Evolutionary conservation across 2,888 invertebrate species (phyloP), one percentile per base, ranked within the genome.

Genomic region (Cepaea hortensis): DNA sequence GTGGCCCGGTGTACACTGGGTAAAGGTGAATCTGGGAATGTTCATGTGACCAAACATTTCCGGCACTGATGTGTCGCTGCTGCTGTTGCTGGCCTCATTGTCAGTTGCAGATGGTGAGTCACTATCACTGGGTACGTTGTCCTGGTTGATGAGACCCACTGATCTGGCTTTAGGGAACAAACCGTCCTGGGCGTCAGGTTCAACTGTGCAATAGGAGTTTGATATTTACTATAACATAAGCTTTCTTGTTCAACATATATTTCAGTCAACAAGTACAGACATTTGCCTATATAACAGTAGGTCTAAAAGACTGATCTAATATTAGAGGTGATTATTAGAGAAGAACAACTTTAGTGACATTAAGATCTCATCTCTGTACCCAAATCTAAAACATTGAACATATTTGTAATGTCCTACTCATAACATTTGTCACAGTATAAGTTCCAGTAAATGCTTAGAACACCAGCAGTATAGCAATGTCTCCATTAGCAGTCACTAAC

Each of bases 41-140:
- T 75, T 84, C 23, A 85, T 48, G 4, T 79, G 79, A 9, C 83
- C 73, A 55, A 82, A 73, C 62, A 70, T 79, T 55, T 86, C 87
- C 0, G 70, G 85, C 15, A 86, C 62, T 13, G 88, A 88, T 18
- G 70, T 73, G 35, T 61, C 81, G 82, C 88, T 88, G n/a, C 48
- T 84, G 55, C 87, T 86, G 68, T 81, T 85, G 79, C 76, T 86
- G 77, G 55, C 72, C 18, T 68, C 77, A 68, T 75, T 70, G 20
- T 77, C 82, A 48, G 86, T 75, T 35, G 48, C 23, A 35, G 62
- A 61, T 11, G 86, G 83, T 13, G 82, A 80, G 6, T 86, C 86
- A 77, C 86, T 86, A 55, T 86, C 86, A 70, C 83, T 82, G 2
- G 82, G 83, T 20, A 77, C 15, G 70, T 83, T 75, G n/a, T 77